These are phyloP conservation scores for Heliconius erato DNA, from an alignment of 2,888 invertebrate genomes.

Conservation along the genomic window DNA sequence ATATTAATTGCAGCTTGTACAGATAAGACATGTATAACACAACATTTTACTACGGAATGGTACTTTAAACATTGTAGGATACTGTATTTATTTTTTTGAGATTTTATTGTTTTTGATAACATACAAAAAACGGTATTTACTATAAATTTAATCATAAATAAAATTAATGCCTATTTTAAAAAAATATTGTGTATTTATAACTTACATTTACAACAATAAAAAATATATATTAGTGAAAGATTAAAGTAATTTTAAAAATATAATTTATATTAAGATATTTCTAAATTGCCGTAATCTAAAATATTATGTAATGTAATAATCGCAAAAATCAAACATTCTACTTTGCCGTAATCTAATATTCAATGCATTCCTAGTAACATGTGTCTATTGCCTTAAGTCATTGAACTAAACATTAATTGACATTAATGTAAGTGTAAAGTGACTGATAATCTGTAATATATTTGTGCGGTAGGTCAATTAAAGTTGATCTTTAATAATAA, in stretches of 20 bases:
- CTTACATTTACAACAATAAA: neutral
- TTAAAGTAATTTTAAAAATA: too few species aligned
- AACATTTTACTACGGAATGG: neutral
- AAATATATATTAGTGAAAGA: too few species aligned
- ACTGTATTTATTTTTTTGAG: neutral
- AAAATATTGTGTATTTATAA: neutral
- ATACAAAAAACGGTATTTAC: neutral
- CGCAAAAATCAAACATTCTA: too few species aligned
- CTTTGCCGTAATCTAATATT: neutral
- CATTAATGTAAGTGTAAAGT: neutral
- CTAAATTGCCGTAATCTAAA: too few species aligned
- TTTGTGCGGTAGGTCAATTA: slow-evolving; percentile 21
- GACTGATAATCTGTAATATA: slow-evolving; percentile 12
- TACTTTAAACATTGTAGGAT: neutral
- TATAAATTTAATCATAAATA: neutral
- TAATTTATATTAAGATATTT: too few species aligned
- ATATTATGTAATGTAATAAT: too few species aligned
- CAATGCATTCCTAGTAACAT: neutral
- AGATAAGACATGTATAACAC: neutral
- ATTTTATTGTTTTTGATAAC: neutral
- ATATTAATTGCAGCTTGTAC: neutral
- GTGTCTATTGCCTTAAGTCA: neutral
- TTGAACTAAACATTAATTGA: slow-evolving; percentile 15
- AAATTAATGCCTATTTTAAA: neutral
- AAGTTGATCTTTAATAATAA: slow-evolving; percentile 1